A percentile compares a stretch with the other conserved stretches of the same genome.
Conservation (phyloP, 2,797 vertebrate genomes). For the Tinamus major region DNA sequence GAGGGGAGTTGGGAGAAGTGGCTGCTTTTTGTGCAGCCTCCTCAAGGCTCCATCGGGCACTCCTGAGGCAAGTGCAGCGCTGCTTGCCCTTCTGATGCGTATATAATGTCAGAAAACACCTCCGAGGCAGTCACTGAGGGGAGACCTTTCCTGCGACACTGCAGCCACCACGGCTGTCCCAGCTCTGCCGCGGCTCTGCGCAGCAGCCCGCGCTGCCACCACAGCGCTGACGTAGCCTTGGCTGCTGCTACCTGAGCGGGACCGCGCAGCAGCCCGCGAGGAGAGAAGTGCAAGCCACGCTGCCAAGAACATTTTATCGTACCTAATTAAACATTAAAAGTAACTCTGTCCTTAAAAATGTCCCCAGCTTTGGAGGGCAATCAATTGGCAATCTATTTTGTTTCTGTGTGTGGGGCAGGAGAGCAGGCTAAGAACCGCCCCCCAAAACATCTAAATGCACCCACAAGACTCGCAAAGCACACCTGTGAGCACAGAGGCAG, state of each 20-base stretch:
- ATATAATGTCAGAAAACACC: background rate
- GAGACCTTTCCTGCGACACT: fast-evolving
- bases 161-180: fast-evolving
- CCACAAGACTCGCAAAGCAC: background rate
- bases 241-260: fast-evolving
- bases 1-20: background rate
- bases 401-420: background rate
- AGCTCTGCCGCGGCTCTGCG: background rate
- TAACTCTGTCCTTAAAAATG: slow-evolving; percentile 3
- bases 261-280: background rate
- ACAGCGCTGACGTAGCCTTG: background rate
- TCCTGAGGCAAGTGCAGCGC: fast-evolving
- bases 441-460: background rate
- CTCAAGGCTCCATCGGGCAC: background rate
- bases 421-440: background rate
- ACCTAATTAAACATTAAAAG: slow-evolving; percentile 55
- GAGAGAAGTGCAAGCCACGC: background rate
- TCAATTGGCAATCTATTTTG: background rate
- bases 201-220: background rate
- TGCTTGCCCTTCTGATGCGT: background rate
- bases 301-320: slow-evolving; percentile 30
- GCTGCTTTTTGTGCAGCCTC: background rate
- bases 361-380: background rate
- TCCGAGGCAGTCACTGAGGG: fast-evolving
- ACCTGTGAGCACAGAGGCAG: background rate